A percentile compares a stretch with the other conserved stretches of the same genome.
Evolutionary conservation across 2,797 vertebrate species (phyloP).

Genomic region (Corythornis leucogaster): DNA sequence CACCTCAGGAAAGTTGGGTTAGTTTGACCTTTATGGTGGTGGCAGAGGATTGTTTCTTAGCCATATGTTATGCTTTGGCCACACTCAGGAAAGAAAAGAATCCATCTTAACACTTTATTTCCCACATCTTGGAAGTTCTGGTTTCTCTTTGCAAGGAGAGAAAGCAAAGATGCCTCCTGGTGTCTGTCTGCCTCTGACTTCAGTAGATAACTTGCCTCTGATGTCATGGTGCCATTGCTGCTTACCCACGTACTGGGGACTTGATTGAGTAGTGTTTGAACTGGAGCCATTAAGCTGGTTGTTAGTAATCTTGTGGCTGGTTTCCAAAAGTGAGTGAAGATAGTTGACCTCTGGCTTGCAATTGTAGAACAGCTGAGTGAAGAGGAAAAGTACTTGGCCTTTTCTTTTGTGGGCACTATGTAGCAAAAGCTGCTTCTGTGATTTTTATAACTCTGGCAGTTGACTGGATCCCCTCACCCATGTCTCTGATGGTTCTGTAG

Average conservation of each 20-base stretch:
- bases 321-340: conserved; percentile 66
- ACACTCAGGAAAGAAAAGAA: neutral
- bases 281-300: conserved; percentile 66
- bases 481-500: neutral
- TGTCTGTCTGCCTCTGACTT: conserved; percentile 31
- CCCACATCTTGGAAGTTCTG: neutral
- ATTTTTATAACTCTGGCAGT: neutral
- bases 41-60: neutral
- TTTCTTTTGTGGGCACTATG: neutral
- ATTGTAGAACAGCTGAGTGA: conserved; percentile 65
- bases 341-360: conserved; percentile 70
- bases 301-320: conserved; percentile 77
- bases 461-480: neutral
- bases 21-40: neutral
- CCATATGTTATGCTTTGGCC: neutral
- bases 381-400: conserved; percentile 47
- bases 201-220: conserved; percentile 63
- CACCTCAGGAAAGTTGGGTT: accelerated
- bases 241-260: neutral
- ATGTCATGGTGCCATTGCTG: conserved; percentile 70
- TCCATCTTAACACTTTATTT: neutral
- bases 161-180: neutral
- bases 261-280: conserved; percentile 67
- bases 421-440: neutral
- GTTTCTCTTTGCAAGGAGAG: neutral